phyloP scores from a whole-genome alignment of 2,888 invertebrate species.

The Lasioglossum zephyrum region DNA sequence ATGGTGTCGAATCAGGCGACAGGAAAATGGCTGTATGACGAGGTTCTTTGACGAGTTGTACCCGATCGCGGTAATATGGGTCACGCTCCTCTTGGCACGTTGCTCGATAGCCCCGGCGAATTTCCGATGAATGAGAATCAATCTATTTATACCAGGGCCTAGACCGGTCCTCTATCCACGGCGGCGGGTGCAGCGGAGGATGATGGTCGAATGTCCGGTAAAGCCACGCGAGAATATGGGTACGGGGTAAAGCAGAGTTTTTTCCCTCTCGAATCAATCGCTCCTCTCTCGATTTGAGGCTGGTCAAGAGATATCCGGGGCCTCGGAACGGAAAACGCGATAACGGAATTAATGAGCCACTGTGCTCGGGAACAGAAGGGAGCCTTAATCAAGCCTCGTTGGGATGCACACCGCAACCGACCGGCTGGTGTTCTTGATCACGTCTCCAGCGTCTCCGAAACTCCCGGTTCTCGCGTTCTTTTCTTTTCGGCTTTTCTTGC shows the following conservation, averaged over 20 bases:
- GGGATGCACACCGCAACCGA: constrained; percentile 52
- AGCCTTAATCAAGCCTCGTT: constrained; percentile 64
- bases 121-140: constrained; percentile 61
- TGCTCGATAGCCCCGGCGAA: constrained; percentile 21
- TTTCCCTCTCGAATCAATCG: background rate
- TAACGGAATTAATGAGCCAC: constrained; percentile 66
- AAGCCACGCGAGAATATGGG: background rate
- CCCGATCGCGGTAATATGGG: constrained; percentile 59
- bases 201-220: background rate
- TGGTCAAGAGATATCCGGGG: constrained; percentile 48
- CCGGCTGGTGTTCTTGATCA: constrained; percentile 46
- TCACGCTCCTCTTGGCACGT: constrained; percentile 65
- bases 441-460: constrained; percentile 40
- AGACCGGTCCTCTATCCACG: constrained; percentile 16
- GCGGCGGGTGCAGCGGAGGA: background rate
- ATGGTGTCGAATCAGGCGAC: background rate
- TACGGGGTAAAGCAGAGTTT: background rate
- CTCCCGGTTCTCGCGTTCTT: constrained; percentile 6
- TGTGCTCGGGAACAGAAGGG: constrained; percentile 58
- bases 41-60: constrained; percentile 34
- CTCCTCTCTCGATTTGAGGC: constrained; percentile 14
- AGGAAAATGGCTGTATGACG: constrained; percentile 33
- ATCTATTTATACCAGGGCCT: constrained; percentile 60
- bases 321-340: constrained; percentile 49
- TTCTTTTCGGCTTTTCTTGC: constrained; percentile 24